Evolutionary conservation across 2,888 invertebrate genomes (phyloP), one percentile per base, ranked within the genome.

Genomic region (Cylloceria caligata): DNA sequence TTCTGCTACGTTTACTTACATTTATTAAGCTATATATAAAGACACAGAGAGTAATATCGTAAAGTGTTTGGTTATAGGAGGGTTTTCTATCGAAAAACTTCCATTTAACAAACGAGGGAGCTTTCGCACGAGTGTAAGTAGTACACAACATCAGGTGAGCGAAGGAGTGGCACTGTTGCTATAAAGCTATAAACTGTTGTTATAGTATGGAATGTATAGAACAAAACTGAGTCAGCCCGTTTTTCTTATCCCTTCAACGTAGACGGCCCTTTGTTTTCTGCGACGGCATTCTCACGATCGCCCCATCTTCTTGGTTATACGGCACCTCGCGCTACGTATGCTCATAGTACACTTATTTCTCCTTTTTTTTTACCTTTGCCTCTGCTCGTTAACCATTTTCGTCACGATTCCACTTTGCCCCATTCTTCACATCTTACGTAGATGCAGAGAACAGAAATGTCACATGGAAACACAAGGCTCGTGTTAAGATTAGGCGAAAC

Each of bases 231-330:
- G 78, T 81, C 81, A 78, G 78, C 78, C 68, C 55, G 55, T 69
- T 73, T 67, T 75, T 71, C 83, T 78, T 83, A 81, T 83, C 83
- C 81, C 78, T 81, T 75, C 79, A 81, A 83, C 81, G 81, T 81
- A 79, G 78, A 81, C 79, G 68, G 75, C 79, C 81, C 83, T 83
- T 83, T 83, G 78, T 79, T 83, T 81, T 62, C 72, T 68, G 60
- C 78, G 68, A 64, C 75, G 81, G 67, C 72, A 78, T 83, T 83
- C 83, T 83, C 83, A 83, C 78, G 83, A 78, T 77, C 76, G 75
- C 42, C 64, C 7, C 57, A 19, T 49, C 47, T 62, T 79, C 83
- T 73, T 83, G 64, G 73, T 72, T 57, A 57, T 69, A 69, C 57
- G 36, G 24, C 27, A 24, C 45, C 57, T 16, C 42, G 60, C 75